A percentile compares a stretch with the other conserved stretches of the same genome.
These are phyloP conservation scores for Oncorhynchus tshawytscha DNA, from an alignment of 2,113 vertebrate genomes.

Conservation along the genomic window DNA sequence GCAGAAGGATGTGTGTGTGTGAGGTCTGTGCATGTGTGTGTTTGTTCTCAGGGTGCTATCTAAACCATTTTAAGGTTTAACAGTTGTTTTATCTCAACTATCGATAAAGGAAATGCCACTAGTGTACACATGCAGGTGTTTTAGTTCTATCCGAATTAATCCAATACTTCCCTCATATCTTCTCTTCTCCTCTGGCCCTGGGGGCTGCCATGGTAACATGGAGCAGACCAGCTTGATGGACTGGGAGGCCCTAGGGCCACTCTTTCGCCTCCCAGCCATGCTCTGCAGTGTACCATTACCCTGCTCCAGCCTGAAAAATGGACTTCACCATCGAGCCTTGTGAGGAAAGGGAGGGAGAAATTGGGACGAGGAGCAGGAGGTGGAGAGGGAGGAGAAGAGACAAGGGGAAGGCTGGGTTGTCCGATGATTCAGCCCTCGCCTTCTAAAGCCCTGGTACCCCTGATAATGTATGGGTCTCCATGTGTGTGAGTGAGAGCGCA, in stretches of 20 bases:
- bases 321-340: background rate
- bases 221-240: background rate
- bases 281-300: background rate
- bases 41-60: background rate
- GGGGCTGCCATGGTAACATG: background rate
- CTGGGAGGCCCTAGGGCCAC: background rate
- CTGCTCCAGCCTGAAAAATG: conserved; percentile 7
- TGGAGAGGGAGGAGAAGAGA: conserved; percentile 13
- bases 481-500: conserved; percentile 12
- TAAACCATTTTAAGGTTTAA: background rate
- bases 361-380: conserved; percentile 15
- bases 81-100: no score
- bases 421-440: conserved; percentile 49
- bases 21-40: conserved; percentile 14
- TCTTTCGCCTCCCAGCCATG: background rate
- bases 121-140: no score
- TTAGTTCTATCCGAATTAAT: no score
- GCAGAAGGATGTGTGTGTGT: conserved; percentile 30
- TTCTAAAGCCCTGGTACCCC: conserved; percentile 28
- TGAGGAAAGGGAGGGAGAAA: background rate
- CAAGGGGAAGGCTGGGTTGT: conserved; percentile 25
- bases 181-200: background rate
- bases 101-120: no score
- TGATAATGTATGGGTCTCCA: conserved; percentile 17
- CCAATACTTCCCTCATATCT: background rate